phyloP scores from a whole-genome alignment of 2,888 invertebrate genomes.

The Pseudolycoriella hygida region DNA sequence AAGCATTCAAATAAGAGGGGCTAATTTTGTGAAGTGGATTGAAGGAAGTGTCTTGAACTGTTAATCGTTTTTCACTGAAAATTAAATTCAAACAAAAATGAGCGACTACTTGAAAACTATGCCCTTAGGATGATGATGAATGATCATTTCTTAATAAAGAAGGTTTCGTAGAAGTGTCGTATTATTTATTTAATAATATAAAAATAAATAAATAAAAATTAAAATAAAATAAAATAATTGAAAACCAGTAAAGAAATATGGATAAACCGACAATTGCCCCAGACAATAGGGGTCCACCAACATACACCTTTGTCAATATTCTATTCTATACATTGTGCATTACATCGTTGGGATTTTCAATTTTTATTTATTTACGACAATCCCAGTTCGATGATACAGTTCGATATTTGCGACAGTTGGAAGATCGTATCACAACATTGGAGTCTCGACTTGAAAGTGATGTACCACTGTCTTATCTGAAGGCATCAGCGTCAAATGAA shows the following conservation, averaged over 20 bases:
- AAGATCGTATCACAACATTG: slow-evolving; percentile 24
- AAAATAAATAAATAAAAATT: not conserved
- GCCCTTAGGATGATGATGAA: no score
- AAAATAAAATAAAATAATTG: not conserved
- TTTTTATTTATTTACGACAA: slow-evolving; percentile 26
- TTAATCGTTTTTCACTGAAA: no score
- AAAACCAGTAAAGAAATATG: not conserved
- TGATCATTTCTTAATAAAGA: not conserved
- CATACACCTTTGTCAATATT: slow-evolving; percentile 14
- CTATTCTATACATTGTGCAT: slow-evolving; percentile 27
- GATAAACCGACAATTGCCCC: not conserved
- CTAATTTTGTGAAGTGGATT: not conserved
- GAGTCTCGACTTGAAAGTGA: slow-evolving; percentile 18
- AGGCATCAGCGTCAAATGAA: slow-evolving; percentile 5
- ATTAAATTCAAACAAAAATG: no score
- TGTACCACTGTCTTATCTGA: slow-evolving; percentile 4
- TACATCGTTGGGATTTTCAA: slow-evolving; percentile 25
- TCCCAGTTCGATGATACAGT: slow-evolving; percentile 23
- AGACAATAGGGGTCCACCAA: not conserved
- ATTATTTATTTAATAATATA: not conserved
- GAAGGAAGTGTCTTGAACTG: not conserved
- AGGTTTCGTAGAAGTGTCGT: not conserved
- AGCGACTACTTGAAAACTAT: no score
- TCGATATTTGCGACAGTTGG: slow-evolving; percentile 23
- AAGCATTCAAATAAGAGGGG: no score